Evolutionary conservation across 2,797 vertebrate genomes (phyloP), one percentile per base, ranked within the genome.

Genomic region (Prionace glauca): DNA sequence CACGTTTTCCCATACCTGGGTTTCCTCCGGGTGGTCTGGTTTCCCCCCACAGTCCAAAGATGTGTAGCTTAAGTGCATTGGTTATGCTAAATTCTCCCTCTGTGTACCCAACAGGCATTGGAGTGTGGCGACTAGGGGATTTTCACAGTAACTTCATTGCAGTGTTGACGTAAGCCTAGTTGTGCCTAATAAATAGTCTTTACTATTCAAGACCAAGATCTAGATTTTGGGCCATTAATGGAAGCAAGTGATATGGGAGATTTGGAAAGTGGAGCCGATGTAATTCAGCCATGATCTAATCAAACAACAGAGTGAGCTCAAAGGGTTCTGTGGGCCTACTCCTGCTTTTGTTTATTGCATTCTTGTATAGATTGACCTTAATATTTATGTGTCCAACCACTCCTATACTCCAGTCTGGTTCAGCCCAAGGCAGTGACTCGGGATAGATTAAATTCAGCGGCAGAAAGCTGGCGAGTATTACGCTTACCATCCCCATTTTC

Each of bases 401-500:
- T 29, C 71, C 26, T 26, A 29, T 32, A 0, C 2, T 77, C 22
- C 32, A 77, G 14, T 50, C 24, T 29, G 22, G 10, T 29, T 29
- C 86, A 87, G 26, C 3, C 45, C 12, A 9, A 84, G n/a, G 29
- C 22, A 29, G 7, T 56, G 45, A 26, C 50, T 56, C 5, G 41
- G 7, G 3, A 32, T 5, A 14, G 74, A 3, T 56, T 81, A n/a
- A 36, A 36, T n/a, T 81, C 14, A 81, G 3, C 36, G 77, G 16
- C 14, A n/a, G n/a, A 36, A 56, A 60, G 32, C 32, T 9, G 16
- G 32, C 88, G n/a, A n/a, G 18, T 14, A 14, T 22, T 60, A 96
- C 96, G 79, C 97, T 98, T 97, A 99, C 99, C 99, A 74, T 99
- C 99, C 97, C 99, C 98, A 0, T 99, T 99, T 97, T 99, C 98